Percentiles rank a stretch among this genome's conserved stretches.
Evolutionary conservation across 2,888 invertebrate species (phyloP).

Genomic region (Branchinecta sandiegonensis): DNA sequence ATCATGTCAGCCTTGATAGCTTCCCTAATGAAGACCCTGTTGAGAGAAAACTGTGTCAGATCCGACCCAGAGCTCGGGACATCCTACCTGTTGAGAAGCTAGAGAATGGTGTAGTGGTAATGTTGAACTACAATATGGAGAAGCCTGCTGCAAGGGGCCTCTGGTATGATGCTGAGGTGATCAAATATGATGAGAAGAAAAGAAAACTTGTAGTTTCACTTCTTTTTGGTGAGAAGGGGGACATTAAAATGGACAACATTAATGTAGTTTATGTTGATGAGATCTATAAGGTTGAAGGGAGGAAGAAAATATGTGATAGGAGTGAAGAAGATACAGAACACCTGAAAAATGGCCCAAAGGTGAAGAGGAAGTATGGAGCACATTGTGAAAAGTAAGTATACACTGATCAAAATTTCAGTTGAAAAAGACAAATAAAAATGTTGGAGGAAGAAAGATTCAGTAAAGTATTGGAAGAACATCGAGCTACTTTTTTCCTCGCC

Average conservation of each 20-base stretch:
- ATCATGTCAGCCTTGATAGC: slow-evolving; percentile 1
- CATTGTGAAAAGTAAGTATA: slow-evolving; percentile 31
- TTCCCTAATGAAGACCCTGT: slow-evolving; percentile 19
- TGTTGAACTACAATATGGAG: slow-evolving; percentile 61
- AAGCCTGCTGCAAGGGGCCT: slow-evolving; percentile 49
- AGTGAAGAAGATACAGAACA: slow-evolving; percentile 35
- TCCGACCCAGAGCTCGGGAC: slow-evolving; percentile 52
- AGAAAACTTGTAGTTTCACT: slow-evolving; percentile 44
- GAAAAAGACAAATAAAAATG: too few species aligned
- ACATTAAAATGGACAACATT: slow-evolving; percentile 45
- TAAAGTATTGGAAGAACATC: too few species aligned
- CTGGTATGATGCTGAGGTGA: slow-evolving; percentile 44
- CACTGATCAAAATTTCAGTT: too few species aligned
- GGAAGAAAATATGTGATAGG: slow-evolving; percentile 38
- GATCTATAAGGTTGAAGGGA: slow-evolving; percentile 46
- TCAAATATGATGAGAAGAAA: slow-evolving; percentile 31
- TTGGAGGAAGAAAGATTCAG: too few species aligned
- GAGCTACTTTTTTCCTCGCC: too few species aligned
- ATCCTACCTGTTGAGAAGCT: slow-evolving; percentile 42
- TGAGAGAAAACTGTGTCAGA: slow-evolving; percentile 32
- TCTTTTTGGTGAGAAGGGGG: slow-evolving; percentile 39
- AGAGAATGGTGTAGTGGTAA: slow-evolving; percentile 45
- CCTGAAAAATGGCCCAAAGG: slow-evolving; percentile 25
- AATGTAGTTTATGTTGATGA: slow-evolving; percentile 45
- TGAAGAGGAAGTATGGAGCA: slow-evolving; percentile 16